Evolutionary conservation across 2,113 vertebrate genomes (phyloP).

Genomic region (Typhlomys cinereus): DNA sequence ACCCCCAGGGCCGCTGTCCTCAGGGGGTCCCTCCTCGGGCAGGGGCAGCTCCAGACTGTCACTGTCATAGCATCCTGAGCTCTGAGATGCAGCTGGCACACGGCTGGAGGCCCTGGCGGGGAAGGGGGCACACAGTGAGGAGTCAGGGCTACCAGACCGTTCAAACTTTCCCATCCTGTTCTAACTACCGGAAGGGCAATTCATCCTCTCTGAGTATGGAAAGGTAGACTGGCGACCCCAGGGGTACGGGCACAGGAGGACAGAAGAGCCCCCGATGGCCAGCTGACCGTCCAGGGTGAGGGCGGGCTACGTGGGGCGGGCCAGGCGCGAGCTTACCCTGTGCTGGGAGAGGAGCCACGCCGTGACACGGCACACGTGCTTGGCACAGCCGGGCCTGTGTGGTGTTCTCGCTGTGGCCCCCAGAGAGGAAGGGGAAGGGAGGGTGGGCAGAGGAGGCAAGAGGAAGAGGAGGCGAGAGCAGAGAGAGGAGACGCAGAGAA

Average conservation of each 20-base stretch:
- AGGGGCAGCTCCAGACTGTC: constrained; percentile 93
- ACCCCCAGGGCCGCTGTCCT: constrained; percentile 88
- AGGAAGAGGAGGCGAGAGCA: constrained; percentile 1
- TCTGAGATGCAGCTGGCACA: constrained; percentile 93
- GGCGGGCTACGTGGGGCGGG: not conserved
- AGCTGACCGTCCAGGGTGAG: not conserved
- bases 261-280: not conserved
- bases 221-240: constrained; percentile 23
- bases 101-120: constrained; percentile 90
- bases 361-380: constrained; percentile 80
- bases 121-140: constrained; percentile 20
- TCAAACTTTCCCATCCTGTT: not conserved
- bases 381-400: constrained; percentile 74
- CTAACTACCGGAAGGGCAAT: constrained; percentile 20
- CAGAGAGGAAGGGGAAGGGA: constrained; percentile 9
- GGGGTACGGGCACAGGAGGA: not conserved
- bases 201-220: constrained; percentile 12
- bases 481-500: constrained; percentile 12
- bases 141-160: not conserved
- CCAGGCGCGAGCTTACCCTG: constrained; percentile 81
- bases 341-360: constrained; percentile 88
- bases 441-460: constrained; percentile 25
- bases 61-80: constrained; percentile 96
- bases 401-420: constrained; percentile 85
- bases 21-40: constrained; percentile 89